Percentiles rank a stretch among this genome's conserved stretches.
phyloP scores from a whole-genome alignment of 2,888 invertebrate genomes.

The Melitaea athalia region DNA sequence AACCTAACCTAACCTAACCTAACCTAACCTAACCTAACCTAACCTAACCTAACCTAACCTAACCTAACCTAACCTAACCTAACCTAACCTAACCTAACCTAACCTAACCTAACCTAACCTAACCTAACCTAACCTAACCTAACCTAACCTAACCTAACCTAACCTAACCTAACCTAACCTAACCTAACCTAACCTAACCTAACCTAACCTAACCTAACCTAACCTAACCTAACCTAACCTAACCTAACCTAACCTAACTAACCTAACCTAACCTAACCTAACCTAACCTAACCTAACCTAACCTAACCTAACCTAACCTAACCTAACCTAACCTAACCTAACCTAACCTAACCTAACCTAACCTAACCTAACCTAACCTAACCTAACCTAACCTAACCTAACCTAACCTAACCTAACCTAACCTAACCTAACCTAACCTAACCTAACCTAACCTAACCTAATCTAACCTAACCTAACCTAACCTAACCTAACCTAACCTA shows the following conservation, averaged over 20 bases:
- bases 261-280: slow-evolving; percentile 26
- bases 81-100: slow-evolving; percentile 36
- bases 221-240: slow-evolving; percentile 35
- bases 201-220: slow-evolving; percentile 26
- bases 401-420: slow-evolving; percentile 40
- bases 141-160: slow-evolving; percentile 39
- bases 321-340: slow-evolving; percentile 26
- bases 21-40: slow-evolving; percentile 33
- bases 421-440: slow-evolving; percentile 26
- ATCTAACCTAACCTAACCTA: slow-evolving; percentile 29
- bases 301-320: slow-evolving; percentile 26
- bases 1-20: slow-evolving; percentile 31
- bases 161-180: slow-evolving; percentile 38
- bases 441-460: too few relatives aligned
- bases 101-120: slow-evolving; percentile 39
- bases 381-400: slow-evolving; percentile 39
- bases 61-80: slow-evolving; percentile 36
- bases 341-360: slow-evolving; percentile 21
- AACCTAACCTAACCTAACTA: background rate
- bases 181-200: slow-evolving; percentile 32
- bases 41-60: slow-evolving; percentile 34
- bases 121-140: slow-evolving; percentile 37
- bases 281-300: slow-evolving; percentile 29
- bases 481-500: slow-evolving; percentile 25
- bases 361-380: slow-evolving; percentile 40